Base-by-base conservation (phyloP, 1,140 invertebrate species). In the Drosophila orena region DNA sequence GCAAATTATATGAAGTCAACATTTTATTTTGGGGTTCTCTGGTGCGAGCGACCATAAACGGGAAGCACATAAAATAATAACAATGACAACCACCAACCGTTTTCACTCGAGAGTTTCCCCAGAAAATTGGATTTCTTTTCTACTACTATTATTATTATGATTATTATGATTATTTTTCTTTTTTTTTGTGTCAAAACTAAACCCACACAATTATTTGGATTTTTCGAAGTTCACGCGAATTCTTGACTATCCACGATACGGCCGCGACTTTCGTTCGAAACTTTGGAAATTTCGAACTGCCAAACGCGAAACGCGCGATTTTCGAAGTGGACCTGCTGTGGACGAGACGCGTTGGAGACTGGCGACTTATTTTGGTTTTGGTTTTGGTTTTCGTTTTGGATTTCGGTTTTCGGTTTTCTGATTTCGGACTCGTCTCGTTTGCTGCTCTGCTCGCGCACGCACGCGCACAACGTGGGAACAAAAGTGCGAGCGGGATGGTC, bases 341-440 rank as follows among this genome's bases (percentile, higher is more conserved):
- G 66, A 66, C 84, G 79, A 66, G 37, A 50, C 79, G 84, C 77
- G 71, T 52, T 74, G 72, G 75, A 89, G 83, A 89, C 83, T 88
- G 83, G 20, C 52, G 54, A 20, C 56, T 53, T 65, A 52, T 75
- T 68, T 68, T 58, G 72, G 47, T 58, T 66, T 65, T 62, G 59
- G 27, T 30, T 30, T 30, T 30, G 30, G 30, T 10, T 53, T 65
- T 62, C 17, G 17, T 17, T 17, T 17, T 17, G 17, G 17, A 17
- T 17, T 17, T 17, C 17, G 57, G 59, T 24, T 46, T 47, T 49
- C 47, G 24, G 54, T 46, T 24, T 54, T 27, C 42, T 46, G 37
- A 38, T 40, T 37, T 50, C 4, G 37, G 38, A 49, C 15, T 37
- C 57, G 15, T 22, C 43, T 40, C 37, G 7, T 42, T 17, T 17